Evolutionary conservation across 2,888 invertebrate species (phyloP), one percentile per base, ranked within the genome.

Genomic region (Nemurella pictetii): DNA sequence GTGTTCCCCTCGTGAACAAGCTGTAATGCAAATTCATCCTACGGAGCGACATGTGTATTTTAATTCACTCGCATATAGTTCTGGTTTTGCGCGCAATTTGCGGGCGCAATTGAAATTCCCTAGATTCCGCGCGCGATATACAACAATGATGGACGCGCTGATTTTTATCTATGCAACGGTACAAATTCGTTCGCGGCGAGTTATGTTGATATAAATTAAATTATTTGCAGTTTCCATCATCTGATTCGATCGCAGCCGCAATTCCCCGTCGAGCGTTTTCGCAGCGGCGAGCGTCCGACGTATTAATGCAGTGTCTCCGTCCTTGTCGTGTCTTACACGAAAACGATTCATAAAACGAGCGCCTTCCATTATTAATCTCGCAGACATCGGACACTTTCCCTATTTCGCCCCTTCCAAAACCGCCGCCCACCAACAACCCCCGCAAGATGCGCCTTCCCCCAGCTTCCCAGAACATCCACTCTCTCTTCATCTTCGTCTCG

Each of bases 401-500:
- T 55, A 12, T 2, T 55, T 55, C 20, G 15, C 9, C 20, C 20
- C 55, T 55, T 12, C 20, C 55, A 12, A 55, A 20, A n/a, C 75
- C 75, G 27, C 4, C 75, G 28, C 75, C 75, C 75, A 55, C 12
- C 55, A 12, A 55, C 55, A 55, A 55, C 75, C 9, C 12, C 55
- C 55, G 20, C 55, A 55, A 55, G n/a, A 55, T 55, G 55, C 20
- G 55, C 20, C 15, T 81, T n/a, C 80, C 36, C 32, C 5, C 7
- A n/a, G 9, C 80, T 81, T 35, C 80, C n/a, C n/a, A n/a, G n/a
- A n/a, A n/a, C n/a, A n/a, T n/a, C n/a, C n/a, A n/a, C n/a, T n/a
- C n/a, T n/a, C n/a, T n/a, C n/a, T 80, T 30, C 80, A 27, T 80
- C 80, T 29, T 75, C 28, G 75, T 75, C 75, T n/a, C 28, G 26